phyloP scores from a whole-genome alignment of 2,113 vertebrate species.

The Onychostruthus taczanowskii region DNA sequence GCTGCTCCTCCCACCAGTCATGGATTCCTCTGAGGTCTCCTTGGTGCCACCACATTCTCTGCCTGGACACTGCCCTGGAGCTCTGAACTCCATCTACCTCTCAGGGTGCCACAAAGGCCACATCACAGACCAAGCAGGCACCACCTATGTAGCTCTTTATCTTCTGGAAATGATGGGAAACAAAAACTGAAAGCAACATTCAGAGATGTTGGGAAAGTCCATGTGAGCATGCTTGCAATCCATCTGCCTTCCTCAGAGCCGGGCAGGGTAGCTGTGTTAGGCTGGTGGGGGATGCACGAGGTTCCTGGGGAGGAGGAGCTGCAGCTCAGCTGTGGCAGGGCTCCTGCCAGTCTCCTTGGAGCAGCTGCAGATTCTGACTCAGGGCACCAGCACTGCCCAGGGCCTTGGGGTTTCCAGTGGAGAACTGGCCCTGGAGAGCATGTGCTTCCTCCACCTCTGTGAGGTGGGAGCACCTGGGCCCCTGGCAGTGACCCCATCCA shows the following conservation, averaged over 20 bases:
- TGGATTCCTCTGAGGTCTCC: background rate
- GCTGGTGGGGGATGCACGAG: background rate
- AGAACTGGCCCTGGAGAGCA: fast-evolving
- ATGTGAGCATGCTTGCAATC: background rate
- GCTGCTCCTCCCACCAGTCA: background rate
- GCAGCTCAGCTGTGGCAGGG: background rate
- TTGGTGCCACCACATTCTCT: background rate
- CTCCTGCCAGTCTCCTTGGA: background rate
- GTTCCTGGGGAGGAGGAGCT: background rate
- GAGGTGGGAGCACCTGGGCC: background rate
- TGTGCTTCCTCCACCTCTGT: background rate
- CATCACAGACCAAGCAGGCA: background rate
- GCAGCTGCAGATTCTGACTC: background rate
- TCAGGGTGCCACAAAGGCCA: background rate
- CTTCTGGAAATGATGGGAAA: background rate
- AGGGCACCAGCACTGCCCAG: background rate
- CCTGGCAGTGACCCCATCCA: background rate
- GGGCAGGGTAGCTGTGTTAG: fast-evolving
- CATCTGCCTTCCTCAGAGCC: background rate
- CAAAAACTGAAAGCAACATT: background rate
- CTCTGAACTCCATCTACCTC: background rate
- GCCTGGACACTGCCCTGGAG: background rate
- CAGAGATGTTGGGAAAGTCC: background rate
- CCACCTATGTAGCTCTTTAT: background rate
- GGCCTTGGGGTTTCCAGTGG: fast-evolving